Evolutionary conservation across 2,888 invertebrate species (phyloP).

Genomic region (Fabriciana adippe): DNA sequence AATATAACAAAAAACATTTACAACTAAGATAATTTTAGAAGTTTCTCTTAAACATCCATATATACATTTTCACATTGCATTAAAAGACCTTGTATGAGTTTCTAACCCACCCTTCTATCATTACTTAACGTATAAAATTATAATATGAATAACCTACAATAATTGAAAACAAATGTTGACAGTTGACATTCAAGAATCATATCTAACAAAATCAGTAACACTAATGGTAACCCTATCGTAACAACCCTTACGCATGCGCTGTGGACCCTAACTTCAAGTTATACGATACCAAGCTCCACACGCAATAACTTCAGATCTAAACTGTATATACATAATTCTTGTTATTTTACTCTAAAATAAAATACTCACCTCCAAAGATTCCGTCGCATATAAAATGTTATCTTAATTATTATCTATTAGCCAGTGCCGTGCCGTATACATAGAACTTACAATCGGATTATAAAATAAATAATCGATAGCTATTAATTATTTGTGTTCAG

Average conservation of each 20-base stretch:
- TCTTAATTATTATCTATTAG: slow-evolving; percentile 24
- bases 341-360: slow-evolving; percentile 65
- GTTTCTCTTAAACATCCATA: too few species aligned
- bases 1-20: too few species aligned
- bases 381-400: slow-evolving; percentile 61
- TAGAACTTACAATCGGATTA: slow-evolving; percentile 42
- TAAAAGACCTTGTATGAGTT: too few species aligned
- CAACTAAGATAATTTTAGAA: too few species aligned
- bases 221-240: slow-evolving; percentile 35
- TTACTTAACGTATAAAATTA: too few species aligned
- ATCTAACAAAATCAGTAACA: neutral
- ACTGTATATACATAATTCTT: slow-evolving; percentile 76
- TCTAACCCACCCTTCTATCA: too few species aligned
- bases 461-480: slow-evolving; percentile 74
- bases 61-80: too few species aligned
- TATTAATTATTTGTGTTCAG: slow-evolving; percentile 78
- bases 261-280: slow-evolving; percentile 59
- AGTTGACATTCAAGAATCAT: slow-evolving; percentile 26
- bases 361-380: slow-evolving; percentile 66
- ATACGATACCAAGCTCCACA: slow-evolving; percentile 65
- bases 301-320: slow-evolving; percentile 72
- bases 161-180: neutral
- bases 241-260: slow-evolving; percentile 74
- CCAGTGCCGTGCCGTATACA: slow-evolving; percentile 25
- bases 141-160: too few species aligned